Conservation (phyloP, 2,888 invertebrate species). For the Bellardia bayeri region DNA sequence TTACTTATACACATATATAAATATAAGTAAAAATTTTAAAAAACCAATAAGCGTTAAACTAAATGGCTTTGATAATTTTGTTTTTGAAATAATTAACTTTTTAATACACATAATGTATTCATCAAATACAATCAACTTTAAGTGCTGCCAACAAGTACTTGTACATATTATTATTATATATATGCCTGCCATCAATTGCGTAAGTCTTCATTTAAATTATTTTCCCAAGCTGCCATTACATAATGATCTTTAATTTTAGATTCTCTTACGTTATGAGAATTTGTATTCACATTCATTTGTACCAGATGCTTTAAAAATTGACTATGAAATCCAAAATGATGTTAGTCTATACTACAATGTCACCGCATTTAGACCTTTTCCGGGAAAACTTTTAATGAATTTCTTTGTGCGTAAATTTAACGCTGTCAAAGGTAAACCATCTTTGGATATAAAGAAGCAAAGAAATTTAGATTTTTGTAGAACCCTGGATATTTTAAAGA, state of each 20-base stretch:
- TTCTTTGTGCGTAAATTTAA: slow-evolving; percentile 76
- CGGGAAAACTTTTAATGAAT: slow-evolving; percentile 78
- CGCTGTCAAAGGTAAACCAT: slow-evolving; percentile 65
- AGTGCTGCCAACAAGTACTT: not conserved
- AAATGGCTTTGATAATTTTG: not conserved
- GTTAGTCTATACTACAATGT: slow-evolving; percentile 76
- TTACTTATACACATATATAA: not conserved
- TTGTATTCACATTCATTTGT: slow-evolving; percentile 79
- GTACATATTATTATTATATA: not conserved
- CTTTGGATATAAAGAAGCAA: slow-evolving; percentile 73
- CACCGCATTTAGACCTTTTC: slow-evolving; percentile 76
- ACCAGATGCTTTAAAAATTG: slow-evolving; percentile 76
- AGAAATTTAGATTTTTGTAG: slow-evolving; percentile 79
- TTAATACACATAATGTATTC: not conserved
- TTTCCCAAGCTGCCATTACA: not conserved
- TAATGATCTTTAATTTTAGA: slow-evolving; percentile 7
- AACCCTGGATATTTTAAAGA: slow-evolving; percentile 77
- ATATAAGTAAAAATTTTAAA: not conserved
- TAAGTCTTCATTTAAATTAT: not conserved
- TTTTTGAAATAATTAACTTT: slow-evolving; percentile 13
- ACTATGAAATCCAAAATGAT: slow-evolving; percentile 70
- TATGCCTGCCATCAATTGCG: not conserved
- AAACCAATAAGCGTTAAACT: slow-evolving; percentile 18
- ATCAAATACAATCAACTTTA: not conserved
- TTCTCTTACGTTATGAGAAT: slow-evolving; percentile 74